Conservation (phyloP, 2,888 invertebrate genomes). For the Stenodema calcarata region DNA sequence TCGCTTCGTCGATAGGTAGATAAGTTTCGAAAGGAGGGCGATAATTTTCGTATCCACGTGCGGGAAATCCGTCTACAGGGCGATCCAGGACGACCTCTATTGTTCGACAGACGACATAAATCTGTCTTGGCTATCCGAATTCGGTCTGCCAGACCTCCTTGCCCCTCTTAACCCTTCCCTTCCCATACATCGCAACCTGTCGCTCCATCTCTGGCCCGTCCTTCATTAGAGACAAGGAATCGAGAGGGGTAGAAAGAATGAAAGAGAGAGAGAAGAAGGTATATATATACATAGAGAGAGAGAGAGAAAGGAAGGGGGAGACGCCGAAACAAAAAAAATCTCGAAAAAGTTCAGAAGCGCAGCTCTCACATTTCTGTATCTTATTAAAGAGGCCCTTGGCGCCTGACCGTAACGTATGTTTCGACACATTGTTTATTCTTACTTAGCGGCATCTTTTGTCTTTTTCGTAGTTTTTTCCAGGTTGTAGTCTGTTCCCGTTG, state of each 20-base stretch:
- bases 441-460: conserved; percentile 29
- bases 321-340: not conserved
- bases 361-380: conserved; percentile 21
- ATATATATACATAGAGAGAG: no score
- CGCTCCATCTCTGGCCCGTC: not conserved
- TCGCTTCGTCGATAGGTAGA: no score
- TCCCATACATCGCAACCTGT: not conserved
- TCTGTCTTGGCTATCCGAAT: conserved; percentile 32
- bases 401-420: conserved; percentile 17
- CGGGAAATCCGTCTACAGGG: not conserved
- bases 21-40: no score
- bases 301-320: conserved; percentile 54
- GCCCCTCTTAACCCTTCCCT: not conserved
- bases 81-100: not conserved
- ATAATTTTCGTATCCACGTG: conserved; percentile 24
- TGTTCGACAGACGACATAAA: not conserved
- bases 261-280: conserved; percentile 53
- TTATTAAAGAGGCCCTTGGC: conserved; percentile 20
- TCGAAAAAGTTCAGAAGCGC: conserved; percentile 12
- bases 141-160: conserved; percentile 27
- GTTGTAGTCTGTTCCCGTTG: conserved; percentile 11
- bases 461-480: not conserved
- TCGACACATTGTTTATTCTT: conserved; percentile 37
- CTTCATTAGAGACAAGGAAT: conserved; percentile 4
- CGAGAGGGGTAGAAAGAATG: conserved; percentile 50